Evolutionary conservation across 53 echinoderm and acorn worm species (phyloP).

Genomic region (Holothuria scabra): DNA sequence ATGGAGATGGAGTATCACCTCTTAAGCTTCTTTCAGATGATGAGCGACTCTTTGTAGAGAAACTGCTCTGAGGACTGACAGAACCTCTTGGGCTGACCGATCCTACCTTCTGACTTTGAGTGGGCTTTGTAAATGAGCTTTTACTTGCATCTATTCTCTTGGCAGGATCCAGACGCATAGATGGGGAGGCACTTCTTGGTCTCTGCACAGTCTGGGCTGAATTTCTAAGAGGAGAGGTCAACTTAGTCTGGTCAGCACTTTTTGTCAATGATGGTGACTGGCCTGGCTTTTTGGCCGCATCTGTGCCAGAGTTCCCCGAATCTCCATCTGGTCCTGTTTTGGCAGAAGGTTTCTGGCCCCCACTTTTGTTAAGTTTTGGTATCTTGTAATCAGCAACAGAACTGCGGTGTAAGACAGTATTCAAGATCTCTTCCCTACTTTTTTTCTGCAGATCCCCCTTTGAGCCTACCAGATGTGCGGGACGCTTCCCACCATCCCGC

Average conservation of each 20-base stretch:
- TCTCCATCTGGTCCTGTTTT: constrained; percentile 32
- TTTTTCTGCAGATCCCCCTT: constrained; percentile 39
- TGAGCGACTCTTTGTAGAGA: not conserved
- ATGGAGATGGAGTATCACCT: constrained; percentile 3
- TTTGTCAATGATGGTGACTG: not conserved
- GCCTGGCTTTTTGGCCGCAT: not conserved
- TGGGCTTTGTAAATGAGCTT: constrained; percentile 29
- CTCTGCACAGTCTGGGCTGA: not conserved
- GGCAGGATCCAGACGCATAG: constrained; percentile 12
- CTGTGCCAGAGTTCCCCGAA: not conserved
- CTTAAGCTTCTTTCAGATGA: constrained; percentile 21
- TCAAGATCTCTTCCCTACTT: constrained; percentile 22
- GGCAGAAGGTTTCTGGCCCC: constrained; percentile 7
- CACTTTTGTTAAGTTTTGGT: constrained; percentile 58
- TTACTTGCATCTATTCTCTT: constrained; percentile 27
- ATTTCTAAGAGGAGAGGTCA: not conserved
- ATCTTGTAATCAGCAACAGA: constrained; percentile 52
- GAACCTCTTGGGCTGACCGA: constrained; percentile 38
- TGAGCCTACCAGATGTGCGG: not conserved
- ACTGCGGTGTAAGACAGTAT: constrained; percentile 48
- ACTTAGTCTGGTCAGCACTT: constrained; percentile 1
- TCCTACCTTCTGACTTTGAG: constrained; percentile 28
- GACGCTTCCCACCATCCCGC: no score
- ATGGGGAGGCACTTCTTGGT: constrained; percentile 38
- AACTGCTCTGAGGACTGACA: constrained; percentile 21